These are phyloP conservation scores for Auanema freiburgensis DNA, from an alignment of 2,888 invertebrate genomes.

Conservation along the genomic window DNA sequence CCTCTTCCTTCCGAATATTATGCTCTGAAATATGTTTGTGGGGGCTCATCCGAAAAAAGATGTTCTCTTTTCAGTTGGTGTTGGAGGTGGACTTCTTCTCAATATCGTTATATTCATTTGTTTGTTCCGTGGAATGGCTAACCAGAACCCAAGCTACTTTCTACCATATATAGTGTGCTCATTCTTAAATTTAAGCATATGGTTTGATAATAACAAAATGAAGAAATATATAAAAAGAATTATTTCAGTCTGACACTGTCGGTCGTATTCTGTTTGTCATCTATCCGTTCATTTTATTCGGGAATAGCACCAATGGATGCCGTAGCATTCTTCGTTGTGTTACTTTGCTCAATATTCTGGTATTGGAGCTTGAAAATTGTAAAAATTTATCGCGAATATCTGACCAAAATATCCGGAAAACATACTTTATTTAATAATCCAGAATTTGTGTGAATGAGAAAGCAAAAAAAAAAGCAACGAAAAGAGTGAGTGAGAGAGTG, in stretches of 20 bases:
- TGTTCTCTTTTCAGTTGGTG: slow-evolving; percentile 1
- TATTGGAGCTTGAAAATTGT: slow-evolving; percentile 19
- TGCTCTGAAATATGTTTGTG: neutral
- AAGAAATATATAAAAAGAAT: neutral
- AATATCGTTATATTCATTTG: slow-evolving; percentile 12
- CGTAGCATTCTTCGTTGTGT: slow-evolving; percentile 2
- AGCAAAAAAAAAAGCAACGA: no score
- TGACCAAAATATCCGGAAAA: slow-evolving; percentile 14
- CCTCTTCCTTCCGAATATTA: no score
- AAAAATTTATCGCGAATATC: slow-evolving; percentile 9
- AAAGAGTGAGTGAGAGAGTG: no score
- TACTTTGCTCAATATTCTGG: slow-evolving; percentile 11
- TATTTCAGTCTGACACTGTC: slow-evolving; percentile 11
- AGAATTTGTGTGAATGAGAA: slow-evolving; percentile 14
- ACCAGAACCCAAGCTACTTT: slow-evolving; percentile 12
- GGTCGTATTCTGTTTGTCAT: slow-evolving; percentile 11
- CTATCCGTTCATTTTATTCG: slow-evolving; percentile 1
- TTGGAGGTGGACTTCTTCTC: slow-evolving; percentile 9
- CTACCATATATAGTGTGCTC: slow-evolving; percentile 22
- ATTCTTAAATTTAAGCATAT: slow-evolving; percentile 11
- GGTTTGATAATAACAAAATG: slow-evolving; percentile 6
- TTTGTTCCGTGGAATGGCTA: slow-evolving; percentile 10
- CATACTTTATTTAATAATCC: slow-evolving; percentile 18
- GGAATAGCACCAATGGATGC: slow-evolving; percentile 3
- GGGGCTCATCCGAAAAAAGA: neutral